Evolutionary conservation across 2,888 invertebrate genomes (phyloP), one percentile per base, ranked within the genome.

Genomic region (Pelosia muscerda): DNA sequence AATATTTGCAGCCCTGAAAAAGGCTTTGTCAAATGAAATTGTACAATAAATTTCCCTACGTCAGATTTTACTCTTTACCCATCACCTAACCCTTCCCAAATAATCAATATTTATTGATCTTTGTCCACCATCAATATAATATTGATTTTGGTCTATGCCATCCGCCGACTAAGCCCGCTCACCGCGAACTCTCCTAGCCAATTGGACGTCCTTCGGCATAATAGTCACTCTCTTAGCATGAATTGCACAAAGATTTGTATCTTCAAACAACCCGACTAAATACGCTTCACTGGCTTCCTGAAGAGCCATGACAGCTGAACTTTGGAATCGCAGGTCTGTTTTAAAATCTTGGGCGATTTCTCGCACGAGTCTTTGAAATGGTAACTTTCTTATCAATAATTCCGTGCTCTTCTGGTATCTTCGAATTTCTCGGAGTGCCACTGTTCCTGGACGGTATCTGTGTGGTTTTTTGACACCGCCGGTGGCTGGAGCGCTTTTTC

Each of bases 281-380:
- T 97, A 95, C 76, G 95, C 95, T 84, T 97, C 93, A 80, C 96
- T 94, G 0, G 95, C 95, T 76, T 95, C 95, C 78, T 97, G 96
- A 28, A 97, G 89, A 66, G 97, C 97, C 92, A 96, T 96, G 6
- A 97, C 96, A 5, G 97, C 96, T 0, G 96, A 96, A 77, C 96
- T 96, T 86, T 97, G 97, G 88, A 97, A 97, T 53, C 97, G 88
- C 13, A 97, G 87, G 81, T 97, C 97, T 0, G 96, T 96, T 84
- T 97, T 97, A 93, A 97, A 97, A 81, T 97, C 97, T 76, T 97
- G 97, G 0, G 97, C 97, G 61, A 97, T 97, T 86, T 97, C 97
- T 81, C 97, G 91, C 22, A 97, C 97, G 19, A 97, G 88, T 54
- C 97, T 95, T 84, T 97, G 97, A 90, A 97, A 97, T 0, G 97